Percentiles rank a stretch among this genome's conserved stretches.
Conservation (phyloP, 2,888 invertebrate species). For the Drosophila nr. medialis region DNA sequence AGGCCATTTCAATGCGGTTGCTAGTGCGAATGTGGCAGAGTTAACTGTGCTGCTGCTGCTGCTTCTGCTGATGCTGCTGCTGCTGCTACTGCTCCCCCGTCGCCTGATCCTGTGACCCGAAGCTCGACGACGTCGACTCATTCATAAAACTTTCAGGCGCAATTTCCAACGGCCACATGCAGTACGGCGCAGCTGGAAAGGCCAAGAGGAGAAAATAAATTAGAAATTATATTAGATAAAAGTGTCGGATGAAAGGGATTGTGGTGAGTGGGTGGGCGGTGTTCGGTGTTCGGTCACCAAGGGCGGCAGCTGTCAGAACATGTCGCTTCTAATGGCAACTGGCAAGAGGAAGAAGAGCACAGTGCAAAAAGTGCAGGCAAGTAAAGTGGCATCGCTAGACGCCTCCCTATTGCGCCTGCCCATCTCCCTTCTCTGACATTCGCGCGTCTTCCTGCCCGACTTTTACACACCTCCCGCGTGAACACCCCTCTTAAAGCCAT, state of each 20-base stretch:
- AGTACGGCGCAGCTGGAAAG: conserved; percentile 64
- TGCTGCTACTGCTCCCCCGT: conserved; percentile 38
- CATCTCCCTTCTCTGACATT: neutral
- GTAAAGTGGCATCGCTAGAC: conserved; percentile 16
- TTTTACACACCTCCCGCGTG: neutral
- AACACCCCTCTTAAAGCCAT: conserved; percentile 8
- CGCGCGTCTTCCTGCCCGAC: neutral
- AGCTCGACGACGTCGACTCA: conserved; percentile 42
- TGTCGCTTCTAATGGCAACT: conserved; percentile 56
- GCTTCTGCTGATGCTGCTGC: conserved; percentile 7
- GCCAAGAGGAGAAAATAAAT: conserved; percentile 53
- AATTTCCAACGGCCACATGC: conserved; percentile 66
- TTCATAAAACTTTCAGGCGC: conserved; percentile 73
- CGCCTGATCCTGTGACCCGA: conserved; percentile 50
- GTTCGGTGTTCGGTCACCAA: conserved; percentile 10
- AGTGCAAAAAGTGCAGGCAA: conserved; percentile 46
- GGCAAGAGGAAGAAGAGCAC: conserved; percentile 29
- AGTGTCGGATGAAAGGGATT: conserved; percentile 14
- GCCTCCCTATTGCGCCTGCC: conserved; percentile 32
- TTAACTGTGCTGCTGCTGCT: conserved; percentile 7
- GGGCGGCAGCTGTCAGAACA: conserved; percentile 38
- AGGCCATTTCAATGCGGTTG: conserved; percentile 76
- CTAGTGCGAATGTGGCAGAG: conserved; percentile 12
- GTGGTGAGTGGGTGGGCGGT: neutral
- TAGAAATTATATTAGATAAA: conserved; percentile 54